Evolutionary conservation across 1,140 invertebrate genomes (phyloP).

Genomic region (Brachionus plicatilis): DNA sequence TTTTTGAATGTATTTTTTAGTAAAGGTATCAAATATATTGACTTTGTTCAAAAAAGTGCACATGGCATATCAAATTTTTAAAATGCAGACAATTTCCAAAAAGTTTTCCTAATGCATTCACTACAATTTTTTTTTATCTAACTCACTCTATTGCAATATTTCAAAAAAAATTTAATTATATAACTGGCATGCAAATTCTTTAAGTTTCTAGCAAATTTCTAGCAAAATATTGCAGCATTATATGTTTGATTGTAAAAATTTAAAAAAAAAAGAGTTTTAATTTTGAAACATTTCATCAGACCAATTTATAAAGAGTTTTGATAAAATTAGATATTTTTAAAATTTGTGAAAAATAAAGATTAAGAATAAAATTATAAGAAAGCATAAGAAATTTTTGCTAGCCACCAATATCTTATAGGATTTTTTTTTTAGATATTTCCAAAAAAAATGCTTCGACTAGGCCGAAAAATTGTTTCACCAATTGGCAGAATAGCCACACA

Average conservation of each 20-base stretch:
- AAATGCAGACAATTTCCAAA: neutral
- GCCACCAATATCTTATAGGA: neutral
- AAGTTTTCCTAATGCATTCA: neutral
- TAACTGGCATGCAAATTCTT: conserved; percentile 2
- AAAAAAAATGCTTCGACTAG: conserved; percentile 2
- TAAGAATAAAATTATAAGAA: neutral
- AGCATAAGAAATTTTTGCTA: neutral
- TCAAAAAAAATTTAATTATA: neutral
- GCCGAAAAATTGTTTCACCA: conserved; percentile 4
- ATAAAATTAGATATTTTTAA: neutral
- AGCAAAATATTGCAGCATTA: conserved; percentile 20
- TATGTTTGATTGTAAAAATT: neutral
- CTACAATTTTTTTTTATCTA: neutral
- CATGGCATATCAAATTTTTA: neutral
- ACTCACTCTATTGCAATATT: conserved; percentile 1
- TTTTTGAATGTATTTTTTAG: neutral
- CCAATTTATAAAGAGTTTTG: neutral
- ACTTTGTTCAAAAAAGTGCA: neutral
- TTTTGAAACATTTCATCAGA: conserved; percentile 36
- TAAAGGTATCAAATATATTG: neutral
- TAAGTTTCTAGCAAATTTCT: neutral
- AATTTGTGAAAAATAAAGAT: neutral
- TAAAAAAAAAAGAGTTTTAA: neutral
- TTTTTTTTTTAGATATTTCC: neutral
- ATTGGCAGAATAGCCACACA: neutral